Base-by-base conservation (phyloP, 2,888 invertebrate genomes). In the Chrysina gloriosa region DNA sequence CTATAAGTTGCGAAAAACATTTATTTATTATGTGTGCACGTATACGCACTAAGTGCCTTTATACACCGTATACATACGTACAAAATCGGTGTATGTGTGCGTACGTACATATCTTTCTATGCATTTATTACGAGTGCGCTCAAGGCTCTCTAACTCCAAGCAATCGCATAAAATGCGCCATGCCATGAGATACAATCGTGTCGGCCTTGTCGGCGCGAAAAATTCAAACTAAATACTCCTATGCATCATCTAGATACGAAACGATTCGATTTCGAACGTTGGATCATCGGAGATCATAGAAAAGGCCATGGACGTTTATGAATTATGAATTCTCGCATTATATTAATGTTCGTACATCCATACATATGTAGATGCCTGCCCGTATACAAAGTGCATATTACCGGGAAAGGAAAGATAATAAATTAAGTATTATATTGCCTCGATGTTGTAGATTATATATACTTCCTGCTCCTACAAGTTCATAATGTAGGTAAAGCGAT, bases 211-310 rank as follows among this genome's bases (percentile, higher is more conserved):
- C 7, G 39, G 11, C 39, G 39, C 39, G 39, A 39, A 39, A 39
- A 36, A 39, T 11, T 1, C 16, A 39, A 39, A 39, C 16, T 2
- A 39, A 16, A 7, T 39, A 16, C 39, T 11, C 16, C 14, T 39
- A n/a, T 39, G 9, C 39, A 52, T 52, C 52, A 42, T 42, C 11
- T 61, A 61, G 27, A 42, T 56, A 23, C 11, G 58, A 25, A 45
- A 27, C 29, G 19, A 19, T 52, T 52, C 29, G 58, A 61, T 42
- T 42, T 61, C 45, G 58, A 61, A 42, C 58, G 27, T 61, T 61
- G 58, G 39, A 42, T 45, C 58, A 61, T 61, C 42, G 39, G 58
- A 61, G 58, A 61, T 61, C 58, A 61, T 61, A 61, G 58, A 42
- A 61, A 61, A 61, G 58, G 58, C 58, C 58, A 61, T 27, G 58